Percentiles rank a stretch among this genome's conserved stretches.
Evolutionary conservation across 2,113 vertebrate genomes (phyloP).

Genomic region (Oophaga pumilio): DNA sequence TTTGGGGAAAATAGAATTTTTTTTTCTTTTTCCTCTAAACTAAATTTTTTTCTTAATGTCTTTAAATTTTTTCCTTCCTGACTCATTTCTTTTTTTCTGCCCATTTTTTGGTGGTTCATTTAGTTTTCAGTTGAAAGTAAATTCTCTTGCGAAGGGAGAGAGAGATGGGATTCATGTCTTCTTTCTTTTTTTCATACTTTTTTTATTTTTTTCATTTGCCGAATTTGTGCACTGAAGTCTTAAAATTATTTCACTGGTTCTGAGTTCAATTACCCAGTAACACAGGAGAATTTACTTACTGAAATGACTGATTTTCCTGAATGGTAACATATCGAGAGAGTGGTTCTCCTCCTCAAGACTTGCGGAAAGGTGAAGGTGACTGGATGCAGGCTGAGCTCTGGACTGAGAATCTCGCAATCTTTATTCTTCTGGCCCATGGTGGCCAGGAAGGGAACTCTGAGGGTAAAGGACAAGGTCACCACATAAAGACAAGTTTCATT

Average conservation of each 20-base stretch:
- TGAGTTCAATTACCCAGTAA: background rate
- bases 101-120: conserved; percentile 21
- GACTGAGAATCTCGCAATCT: background rate
- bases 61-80: conserved; percentile 24
- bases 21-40: background rate
- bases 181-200: background rate
- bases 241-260: background rate
- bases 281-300: conserved; percentile 7
- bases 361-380: background rate
- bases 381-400: background rate
- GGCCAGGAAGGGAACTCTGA: background rate
- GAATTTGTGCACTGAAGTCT: background rate
- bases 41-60: background rate
- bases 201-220: conserved; percentile 12
- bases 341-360: background rate
- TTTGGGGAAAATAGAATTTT: background rate
- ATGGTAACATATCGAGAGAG: background rate
- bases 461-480: background rate
- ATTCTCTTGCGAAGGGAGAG: conserved; percentile 51
- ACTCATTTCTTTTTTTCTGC: conserved; percentile 6
- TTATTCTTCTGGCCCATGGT: background rate
- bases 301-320: background rate
- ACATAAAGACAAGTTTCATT: background rate
- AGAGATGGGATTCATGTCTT: conserved; percentile 35
- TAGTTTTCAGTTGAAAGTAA: conserved; percentile 14